Evolutionary conservation across 2,797 vertebrate genomes (phyloP).

Genomic region (Ptychobarbus kaznakovi): DNA sequence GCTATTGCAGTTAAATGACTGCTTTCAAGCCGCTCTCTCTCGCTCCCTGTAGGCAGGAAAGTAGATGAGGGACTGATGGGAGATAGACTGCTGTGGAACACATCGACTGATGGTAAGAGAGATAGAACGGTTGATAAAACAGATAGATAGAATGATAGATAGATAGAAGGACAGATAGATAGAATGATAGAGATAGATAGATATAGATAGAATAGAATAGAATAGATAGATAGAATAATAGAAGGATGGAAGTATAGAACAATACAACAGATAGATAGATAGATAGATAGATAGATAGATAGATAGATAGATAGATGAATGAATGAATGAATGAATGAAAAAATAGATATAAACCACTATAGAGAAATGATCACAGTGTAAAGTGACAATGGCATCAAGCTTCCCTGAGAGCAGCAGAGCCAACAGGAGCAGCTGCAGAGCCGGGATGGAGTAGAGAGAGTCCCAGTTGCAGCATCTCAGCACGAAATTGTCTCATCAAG

Average conservation of each 20-base stretch:
- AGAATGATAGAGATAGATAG: not conserved
- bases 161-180: not conserved
- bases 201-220: not conserved
- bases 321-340: not conserved
- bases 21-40: conserved; percentile 44
- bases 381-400: not conserved
- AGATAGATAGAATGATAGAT: not conserved
- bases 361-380: not conserved
- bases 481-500: conserved; percentile 60
- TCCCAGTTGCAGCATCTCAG: conserved; percentile 63
- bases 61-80: too few species aligned
- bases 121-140: not conserved
- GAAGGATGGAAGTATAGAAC: not conserved
- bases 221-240: not conserved
- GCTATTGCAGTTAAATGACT: conserved; percentile 63
- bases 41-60: conserved; percentile 37
- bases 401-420: conserved; percentile 5
- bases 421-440: conserved; percentile 14
- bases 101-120: not conserved
- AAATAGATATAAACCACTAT: not conserved
- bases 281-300: not conserved
- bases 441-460: not conserved
- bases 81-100: not conserved
- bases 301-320: not conserved
- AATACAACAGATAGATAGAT: not conserved